These are phyloP conservation scores for Diplogasteroides magnus DNA, from an alignment of 1,140 invertebrate genomes.

Conservation along the genomic window DNA sequence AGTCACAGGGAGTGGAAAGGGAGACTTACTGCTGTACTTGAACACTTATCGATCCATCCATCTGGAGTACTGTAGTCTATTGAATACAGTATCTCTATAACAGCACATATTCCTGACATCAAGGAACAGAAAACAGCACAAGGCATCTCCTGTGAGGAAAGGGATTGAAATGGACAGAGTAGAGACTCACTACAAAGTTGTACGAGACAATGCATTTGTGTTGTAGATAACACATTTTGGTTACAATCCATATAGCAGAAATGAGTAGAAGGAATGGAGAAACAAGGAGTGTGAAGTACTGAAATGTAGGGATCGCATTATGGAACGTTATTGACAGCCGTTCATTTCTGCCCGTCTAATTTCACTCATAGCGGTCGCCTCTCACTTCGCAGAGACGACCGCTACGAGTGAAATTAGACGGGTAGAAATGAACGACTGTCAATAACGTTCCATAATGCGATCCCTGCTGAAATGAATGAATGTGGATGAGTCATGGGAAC, in stretches of 20 bases:
- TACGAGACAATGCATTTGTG: neutral
- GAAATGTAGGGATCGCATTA: too few relatives aligned
- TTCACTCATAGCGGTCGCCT: too few relatives aligned
- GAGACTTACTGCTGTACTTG: constrained; percentile 14
- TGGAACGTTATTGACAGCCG: too few relatives aligned
- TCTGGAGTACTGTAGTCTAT: constrained; percentile 26
- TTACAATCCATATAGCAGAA: neutral
- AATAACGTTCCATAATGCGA: too few relatives aligned
- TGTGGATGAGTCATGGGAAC: neutral
- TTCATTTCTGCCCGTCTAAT: too few relatives aligned
- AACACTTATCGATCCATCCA: constrained; percentile 27
- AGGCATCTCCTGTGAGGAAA: constrained; percentile 20
- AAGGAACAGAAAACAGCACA: constrained; percentile 25
- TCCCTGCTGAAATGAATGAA: neutral
- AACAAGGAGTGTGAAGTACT: constrained; percentile 1
- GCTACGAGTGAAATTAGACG: too few relatives aligned
- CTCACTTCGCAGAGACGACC: too few relatives aligned
- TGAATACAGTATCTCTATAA: constrained; percentile 28
- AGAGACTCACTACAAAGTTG: constrained; percentile 9
- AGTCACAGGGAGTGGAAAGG: neutral
- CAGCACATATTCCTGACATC: constrained; percentile 25
- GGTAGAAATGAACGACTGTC: too few relatives aligned
- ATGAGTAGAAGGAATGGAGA: neutral
- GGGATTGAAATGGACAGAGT: neutral
- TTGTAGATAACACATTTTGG: constrained; percentile 4